Evolutionary conservation across 2,113 vertebrate genomes (phyloP).

Genomic region (Rhombomys opimus): DNA sequence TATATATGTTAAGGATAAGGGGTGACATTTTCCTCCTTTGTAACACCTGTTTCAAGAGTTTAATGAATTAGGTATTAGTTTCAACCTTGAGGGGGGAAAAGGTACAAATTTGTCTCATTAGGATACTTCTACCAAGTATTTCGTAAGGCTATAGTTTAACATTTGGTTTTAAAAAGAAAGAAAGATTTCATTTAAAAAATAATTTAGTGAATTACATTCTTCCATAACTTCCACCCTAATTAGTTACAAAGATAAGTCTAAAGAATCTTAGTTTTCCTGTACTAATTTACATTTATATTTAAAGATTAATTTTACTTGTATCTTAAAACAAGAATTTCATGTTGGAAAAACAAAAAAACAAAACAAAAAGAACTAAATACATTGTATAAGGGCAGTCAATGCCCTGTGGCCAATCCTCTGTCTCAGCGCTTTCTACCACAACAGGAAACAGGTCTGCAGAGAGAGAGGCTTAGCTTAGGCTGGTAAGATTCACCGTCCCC

Average conservation of each 20-base stretch:
- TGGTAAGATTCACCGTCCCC: constrained; percentile 86
- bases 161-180: constrained; percentile 91
- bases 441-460: constrained; percentile 86
- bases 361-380: constrained; percentile 81
- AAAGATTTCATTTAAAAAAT: constrained; percentile 90
- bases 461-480: constrained; percentile 80
- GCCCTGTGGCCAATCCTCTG: constrained; percentile 88
- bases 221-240: constrained; percentile 89
- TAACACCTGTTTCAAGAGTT: constrained; percentile 88
- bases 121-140: constrained; percentile 88
- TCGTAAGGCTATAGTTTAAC: constrained; percentile 90
- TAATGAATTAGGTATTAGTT: constrained; percentile 90
- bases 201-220: constrained; percentile 93
- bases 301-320: constrained; percentile 90
- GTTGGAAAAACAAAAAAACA: constrained; percentile 79
- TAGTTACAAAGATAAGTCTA: constrained; percentile 91
- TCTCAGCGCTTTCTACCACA: constrained; percentile 85
- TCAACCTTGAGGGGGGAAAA: constrained; percentile 83
- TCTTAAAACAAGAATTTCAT: constrained; percentile 88
- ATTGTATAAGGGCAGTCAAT: constrained; percentile 87
- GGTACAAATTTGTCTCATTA: constrained; percentile 89
- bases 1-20: constrained; percentile 89
- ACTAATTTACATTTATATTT: constrained; percentile 91
- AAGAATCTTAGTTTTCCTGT: constrained; percentile 88
- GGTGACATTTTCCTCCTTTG: constrained; percentile 86